phyloP scores from a whole-genome alignment of 2,113 vertebrate genomes.

The Bos taurus region DNA sequence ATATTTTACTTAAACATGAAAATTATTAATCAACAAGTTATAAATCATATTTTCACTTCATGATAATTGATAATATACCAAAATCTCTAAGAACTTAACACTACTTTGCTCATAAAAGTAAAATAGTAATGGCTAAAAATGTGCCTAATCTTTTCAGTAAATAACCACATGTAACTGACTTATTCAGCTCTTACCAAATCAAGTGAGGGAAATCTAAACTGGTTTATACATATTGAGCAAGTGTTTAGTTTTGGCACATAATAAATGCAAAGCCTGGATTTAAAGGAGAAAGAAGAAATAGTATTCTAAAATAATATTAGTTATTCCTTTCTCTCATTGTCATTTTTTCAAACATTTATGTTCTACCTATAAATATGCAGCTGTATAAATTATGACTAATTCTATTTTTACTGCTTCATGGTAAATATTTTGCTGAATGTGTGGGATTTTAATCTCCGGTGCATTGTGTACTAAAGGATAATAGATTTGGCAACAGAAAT shows the following conservation, averaged over 20 bases:
- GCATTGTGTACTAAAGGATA: neutral
- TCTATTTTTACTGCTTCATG: conserved; percentile 38
- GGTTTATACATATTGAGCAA: conserved; percentile 28
- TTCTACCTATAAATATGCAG: conserved; percentile 8
- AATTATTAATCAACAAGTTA: neutral
- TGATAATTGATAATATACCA: neutral
- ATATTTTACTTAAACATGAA: neutral
- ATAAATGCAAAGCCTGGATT: neutral
- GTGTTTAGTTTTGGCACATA: neutral
- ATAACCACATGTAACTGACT: neutral
- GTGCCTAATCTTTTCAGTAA: neutral
- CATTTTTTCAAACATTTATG: conserved; percentile 8
- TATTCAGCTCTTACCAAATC: neutral
- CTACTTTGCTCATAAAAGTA: neutral
- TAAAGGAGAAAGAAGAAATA: conserved; percentile 28
- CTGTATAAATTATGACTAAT: conserved; percentile 40
- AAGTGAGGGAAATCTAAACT: neutral
- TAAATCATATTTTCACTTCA: conserved; percentile 1
- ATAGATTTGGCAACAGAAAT: conserved; percentile 50
- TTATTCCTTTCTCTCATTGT: neutral
- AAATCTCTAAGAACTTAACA: neutral
- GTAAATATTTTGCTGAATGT: conserved; percentile 33
- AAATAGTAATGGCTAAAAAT: neutral
- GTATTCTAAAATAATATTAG: neutral
- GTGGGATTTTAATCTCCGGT: neutral